Conservation (phyloP, 2,888 invertebrate species). For the Watsonalla cultraria region DNA sequence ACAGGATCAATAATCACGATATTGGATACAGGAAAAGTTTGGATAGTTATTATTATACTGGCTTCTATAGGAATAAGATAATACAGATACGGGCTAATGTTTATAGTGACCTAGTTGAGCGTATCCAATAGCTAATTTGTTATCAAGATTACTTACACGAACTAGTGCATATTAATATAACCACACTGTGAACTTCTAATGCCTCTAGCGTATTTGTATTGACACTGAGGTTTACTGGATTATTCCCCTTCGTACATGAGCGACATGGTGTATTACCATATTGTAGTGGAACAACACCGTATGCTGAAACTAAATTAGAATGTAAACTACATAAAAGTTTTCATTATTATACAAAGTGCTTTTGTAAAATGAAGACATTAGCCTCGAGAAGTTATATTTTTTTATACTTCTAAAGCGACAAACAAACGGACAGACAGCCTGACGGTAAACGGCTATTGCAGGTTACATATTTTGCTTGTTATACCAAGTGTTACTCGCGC, state of each 20-base stretch:
- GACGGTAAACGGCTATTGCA: too few relatives aligned
- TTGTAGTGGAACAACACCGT: neutral
- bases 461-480: too few relatives aligned
- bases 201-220: neutral
- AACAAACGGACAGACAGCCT: too few relatives aligned
- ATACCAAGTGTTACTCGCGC: too few relatives aligned
- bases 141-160: slow-evolving; percentile 1
- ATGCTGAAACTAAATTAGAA: too few relatives aligned
- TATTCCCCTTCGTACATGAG: neutral
- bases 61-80: neutral
- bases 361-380: too few relatives aligned
- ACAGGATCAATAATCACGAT: neutral
- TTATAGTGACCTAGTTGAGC: neutral
- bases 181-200: neutral
- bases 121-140: neutral
- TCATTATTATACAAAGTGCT: too few relatives aligned
- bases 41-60: neutral
- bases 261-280: neutral
- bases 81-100: neutral
- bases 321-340: too few relatives aligned
- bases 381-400: too few relatives aligned
- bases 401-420: too few relatives aligned
- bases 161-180: neutral
- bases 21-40: slow-evolving; percentile 1
- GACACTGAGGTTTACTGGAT: neutral